A percentile compares a stretch with the other conserved stretches of the same genome.
Conservation (phyloP, 2,888 invertebrate species). For the Sphecodes monilicornis region DNA sequence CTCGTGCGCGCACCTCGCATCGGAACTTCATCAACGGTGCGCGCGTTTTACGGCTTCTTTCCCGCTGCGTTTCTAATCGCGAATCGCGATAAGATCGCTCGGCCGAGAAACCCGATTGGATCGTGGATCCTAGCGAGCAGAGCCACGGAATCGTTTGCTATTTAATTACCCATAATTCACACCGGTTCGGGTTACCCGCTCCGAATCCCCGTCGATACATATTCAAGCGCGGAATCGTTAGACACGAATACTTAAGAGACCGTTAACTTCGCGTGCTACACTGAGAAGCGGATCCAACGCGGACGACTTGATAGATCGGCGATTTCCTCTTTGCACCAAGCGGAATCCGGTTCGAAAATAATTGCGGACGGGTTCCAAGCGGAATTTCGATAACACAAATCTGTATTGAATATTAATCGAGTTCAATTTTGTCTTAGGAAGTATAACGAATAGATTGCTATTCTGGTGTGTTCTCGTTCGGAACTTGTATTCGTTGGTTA, state of each 20-base stretch:
- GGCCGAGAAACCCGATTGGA: conserved; percentile 1
- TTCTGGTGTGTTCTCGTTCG: no score
- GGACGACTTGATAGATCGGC: conserved; percentile 6
- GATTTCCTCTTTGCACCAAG: neutral
- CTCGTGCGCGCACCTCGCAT: neutral
- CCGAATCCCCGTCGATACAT: conserved; percentile 2
- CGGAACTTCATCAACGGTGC: conserved; percentile 21
- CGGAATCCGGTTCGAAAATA: neutral
- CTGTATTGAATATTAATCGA: no score
- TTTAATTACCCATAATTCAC: conserved; percentile 30
- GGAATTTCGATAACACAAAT: neutral
- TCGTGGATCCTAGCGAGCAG: neutral
- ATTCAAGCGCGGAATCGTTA: conserved; percentile 10
- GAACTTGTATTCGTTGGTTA: no score
- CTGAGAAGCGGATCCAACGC: neutral
- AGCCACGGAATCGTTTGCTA: conserved; percentile 1
- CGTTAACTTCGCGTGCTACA: neutral
- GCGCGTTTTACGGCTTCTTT: conserved; percentile 20
- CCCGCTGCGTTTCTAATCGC: conserved; percentile 22
- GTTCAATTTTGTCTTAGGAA: no score
- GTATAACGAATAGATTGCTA: no score
- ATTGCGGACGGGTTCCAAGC: neutral
- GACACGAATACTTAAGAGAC: conserved; percentile 3
- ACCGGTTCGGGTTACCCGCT: neutral
- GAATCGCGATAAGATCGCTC: conserved; percentile 13